Evolutionary conservation across 2,888 invertebrate genomes (phyloP).

Genomic region (Ophion ventricosus): DNA sequence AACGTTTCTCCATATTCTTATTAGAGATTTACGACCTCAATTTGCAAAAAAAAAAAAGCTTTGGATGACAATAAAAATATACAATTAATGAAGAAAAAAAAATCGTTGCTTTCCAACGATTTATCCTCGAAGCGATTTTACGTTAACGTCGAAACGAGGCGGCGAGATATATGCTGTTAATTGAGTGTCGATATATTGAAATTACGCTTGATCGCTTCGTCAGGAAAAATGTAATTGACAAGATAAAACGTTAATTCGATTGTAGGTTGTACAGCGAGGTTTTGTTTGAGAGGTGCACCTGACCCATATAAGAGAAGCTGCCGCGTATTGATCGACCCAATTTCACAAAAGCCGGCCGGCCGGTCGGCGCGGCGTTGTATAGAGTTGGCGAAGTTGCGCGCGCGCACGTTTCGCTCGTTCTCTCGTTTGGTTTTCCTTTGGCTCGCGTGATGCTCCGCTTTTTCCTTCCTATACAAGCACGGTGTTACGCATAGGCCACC

Average conservation of each 20-base stretch:
- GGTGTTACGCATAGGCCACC: too few relatives aligned
- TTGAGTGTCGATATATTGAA: too few relatives aligned
- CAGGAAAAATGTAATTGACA: not conserved
- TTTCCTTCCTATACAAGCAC: not conserved
- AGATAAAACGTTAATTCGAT: too few relatives aligned
- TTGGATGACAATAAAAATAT: not conserved
- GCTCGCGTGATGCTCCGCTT: slow-evolving; percentile 9
- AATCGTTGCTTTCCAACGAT: too few relatives aligned
- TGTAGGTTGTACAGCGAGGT: not conserved
- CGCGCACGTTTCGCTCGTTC: slow-evolving; percentile 17
- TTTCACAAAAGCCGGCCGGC: slow-evolving; percentile 74
- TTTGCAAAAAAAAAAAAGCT: too few relatives aligned
- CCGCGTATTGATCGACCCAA: slow-evolving; percentile 82
- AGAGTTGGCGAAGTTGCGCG: slow-evolving; percentile 23
- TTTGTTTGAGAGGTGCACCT: slow-evolving; percentile 76
- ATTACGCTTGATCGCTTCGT: too few relatives aligned
- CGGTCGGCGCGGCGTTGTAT: slow-evolving; percentile 56
- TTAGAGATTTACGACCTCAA: too few relatives aligned
- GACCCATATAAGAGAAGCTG: slow-evolving; percentile 78
- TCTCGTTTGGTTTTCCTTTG: slow-evolving; percentile 27
- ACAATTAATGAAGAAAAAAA: not conserved
- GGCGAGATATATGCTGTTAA: too few relatives aligned
- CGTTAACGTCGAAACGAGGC: too few relatives aligned
- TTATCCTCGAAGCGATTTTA: too few relatives aligned
- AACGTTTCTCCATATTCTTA: too few relatives aligned